Evolutionary conservation across 2,888 invertebrate genomes (phyloP), one percentile per base, ranked within the genome.

Genomic region (Epirrhoe tristata): DNA sequence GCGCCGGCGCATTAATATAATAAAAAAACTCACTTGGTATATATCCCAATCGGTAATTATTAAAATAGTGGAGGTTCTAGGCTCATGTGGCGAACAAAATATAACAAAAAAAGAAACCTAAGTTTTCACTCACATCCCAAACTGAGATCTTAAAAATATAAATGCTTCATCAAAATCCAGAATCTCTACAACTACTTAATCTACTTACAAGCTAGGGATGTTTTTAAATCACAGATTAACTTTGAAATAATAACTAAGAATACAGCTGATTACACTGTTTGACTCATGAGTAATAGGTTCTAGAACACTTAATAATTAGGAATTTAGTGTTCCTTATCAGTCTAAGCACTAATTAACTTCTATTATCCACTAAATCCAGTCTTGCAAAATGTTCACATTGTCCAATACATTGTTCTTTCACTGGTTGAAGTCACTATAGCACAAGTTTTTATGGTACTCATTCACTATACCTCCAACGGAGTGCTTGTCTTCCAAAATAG

Each of bases 151-250:
- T 61, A 53, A 53, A 61, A 36, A 50, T 66, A 70, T 71, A 72
- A 74, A 74, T 74, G 74, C 72, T 63, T 65, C 56, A 66, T 67
- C 63, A 60, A 52, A 39, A 64, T 46, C n/a, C 14, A 66, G 48
- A 46, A 66, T 58, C 34, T 24, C 34, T 66, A 67, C n/a, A n/a
- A 10, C 53, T 66, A 65, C 61, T 61, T 63, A 71, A 67, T 71
- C 67, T 68, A 71, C 74, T 77, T 78, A 81, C n/a, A 65, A 56
- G 36, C 63, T 69, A 71, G 75, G 72, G 76, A 79, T 79, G 74
- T 76, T 74, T 24, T 75, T 53, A 66, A 74, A 80, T 81, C 81
- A 81, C 81, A 81, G 81, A 81, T 79, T 74, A 73, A 70, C 72
- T 70, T 68, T 68, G 12, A 66, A 64, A 65, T 66, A 67, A 66